phyloP scores from a whole-genome alignment of 23 tunicate species.

The Corella eumyota region DNA sequence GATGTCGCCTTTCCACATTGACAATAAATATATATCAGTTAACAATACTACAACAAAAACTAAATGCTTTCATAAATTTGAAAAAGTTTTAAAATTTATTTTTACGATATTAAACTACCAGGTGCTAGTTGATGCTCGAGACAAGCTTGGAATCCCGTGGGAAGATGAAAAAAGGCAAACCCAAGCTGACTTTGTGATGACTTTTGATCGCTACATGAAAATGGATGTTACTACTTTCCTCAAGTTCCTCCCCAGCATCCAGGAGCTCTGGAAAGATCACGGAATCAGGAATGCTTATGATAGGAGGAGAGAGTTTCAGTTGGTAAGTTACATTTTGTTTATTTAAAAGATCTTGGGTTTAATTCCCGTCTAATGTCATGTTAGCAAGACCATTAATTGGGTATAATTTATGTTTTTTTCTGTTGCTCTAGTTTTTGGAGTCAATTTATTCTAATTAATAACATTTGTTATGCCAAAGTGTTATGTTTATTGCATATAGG shows the following conservation, averaged over 20 bases:
- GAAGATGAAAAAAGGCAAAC: constrained; percentile 66
- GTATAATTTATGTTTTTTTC: no score
- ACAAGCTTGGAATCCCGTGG: constrained; percentile 85
- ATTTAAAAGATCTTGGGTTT: no score
- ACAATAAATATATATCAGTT: no score
- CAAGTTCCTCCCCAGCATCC: constrained; percentile 64
- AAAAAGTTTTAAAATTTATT: background rate
- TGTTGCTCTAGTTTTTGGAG: no score
- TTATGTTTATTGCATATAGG: no score
- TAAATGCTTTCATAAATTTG: background rate
- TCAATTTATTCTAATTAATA: no score
- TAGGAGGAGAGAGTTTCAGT: constrained; percentile 89
- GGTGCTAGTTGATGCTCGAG: constrained; percentile 93
- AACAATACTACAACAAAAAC: no score
- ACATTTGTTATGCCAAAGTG: no score
- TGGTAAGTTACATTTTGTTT: constrained; percentile 32
- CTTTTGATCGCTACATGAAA: constrained; percentile 59
- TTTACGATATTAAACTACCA: constrained; percentile 1
- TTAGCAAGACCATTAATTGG: no score
- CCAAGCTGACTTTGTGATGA: constrained; percentile 77
- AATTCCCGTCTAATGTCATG: no score
- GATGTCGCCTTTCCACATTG: no score
- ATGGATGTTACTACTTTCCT: constrained; percentile 67
- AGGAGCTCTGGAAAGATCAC: constrained; percentile 81
- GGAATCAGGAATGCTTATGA: constrained; percentile 84